A percentile compares a stretch with the other conserved stretches of the same genome.
Evolutionary conservation across 2,797 vertebrate species (phyloP).

Genomic region (Acrocephalus scirpaceus): DNA sequence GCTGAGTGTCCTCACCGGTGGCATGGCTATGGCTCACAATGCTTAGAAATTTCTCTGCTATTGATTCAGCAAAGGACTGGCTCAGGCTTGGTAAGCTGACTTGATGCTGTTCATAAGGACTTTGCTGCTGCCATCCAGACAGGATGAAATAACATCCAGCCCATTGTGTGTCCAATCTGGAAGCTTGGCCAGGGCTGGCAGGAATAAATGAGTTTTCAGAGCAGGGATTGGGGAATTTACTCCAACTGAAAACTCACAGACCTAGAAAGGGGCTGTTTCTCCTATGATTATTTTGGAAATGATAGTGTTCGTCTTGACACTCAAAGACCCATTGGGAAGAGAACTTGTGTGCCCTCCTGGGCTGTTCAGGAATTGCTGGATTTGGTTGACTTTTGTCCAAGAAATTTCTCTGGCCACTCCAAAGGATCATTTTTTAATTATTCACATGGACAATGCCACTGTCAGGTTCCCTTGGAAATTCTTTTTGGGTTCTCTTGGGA

Average conservation of each 20-base stretch:
- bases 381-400: neutral
- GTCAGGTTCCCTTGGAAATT: neutral
- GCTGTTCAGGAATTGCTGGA: neutral
- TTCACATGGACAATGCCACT: fast-evolving
- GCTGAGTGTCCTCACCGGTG: fast-evolving
- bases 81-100: neutral
- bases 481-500: neutral
- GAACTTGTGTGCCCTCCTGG: fast-evolving
- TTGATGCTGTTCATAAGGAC: neutral
- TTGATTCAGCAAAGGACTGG: neutral
- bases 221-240: neutral
- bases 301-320: neutral
- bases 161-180: fast-evolving
- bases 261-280: neutral
- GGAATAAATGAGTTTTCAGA: neutral
- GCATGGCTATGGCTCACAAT: fast-evolving
- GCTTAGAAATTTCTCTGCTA: neutral
- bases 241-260: neutral
- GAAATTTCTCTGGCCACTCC: neutral
- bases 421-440: neutral
- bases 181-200: neutral
- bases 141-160: neutral
- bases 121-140: neutral
- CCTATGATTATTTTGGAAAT: neutral
- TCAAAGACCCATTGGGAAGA: neutral